These are phyloP conservation scores for Hydractinia symbiolongicarpus DNA, from an alignment of 30 jellyfish, hydroid and myxozoan species.

Conservation along the genomic window DNA sequence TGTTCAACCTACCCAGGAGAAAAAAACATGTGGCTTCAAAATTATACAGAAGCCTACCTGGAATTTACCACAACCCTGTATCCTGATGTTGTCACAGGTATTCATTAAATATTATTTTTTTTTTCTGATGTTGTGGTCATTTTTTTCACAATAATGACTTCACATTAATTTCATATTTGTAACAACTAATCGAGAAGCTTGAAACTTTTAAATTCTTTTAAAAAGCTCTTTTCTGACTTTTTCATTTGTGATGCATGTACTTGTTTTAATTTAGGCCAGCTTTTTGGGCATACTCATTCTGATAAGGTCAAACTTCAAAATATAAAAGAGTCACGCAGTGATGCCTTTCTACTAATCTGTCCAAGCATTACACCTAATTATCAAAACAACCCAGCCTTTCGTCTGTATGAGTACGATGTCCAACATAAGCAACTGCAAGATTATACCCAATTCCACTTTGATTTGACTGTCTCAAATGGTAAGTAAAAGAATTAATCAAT, in stretches of 20 bases:
- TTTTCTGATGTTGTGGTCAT: no score
- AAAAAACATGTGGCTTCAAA: slow-evolving; percentile 49
- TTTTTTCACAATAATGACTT: no score
- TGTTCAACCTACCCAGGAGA: slow-evolving; percentile 30
- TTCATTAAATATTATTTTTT: neutral
- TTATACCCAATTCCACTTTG: slow-evolving; percentile 67
- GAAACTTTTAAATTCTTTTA: neutral
- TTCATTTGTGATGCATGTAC: neutral
- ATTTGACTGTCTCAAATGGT: slow-evolving; percentile 69
- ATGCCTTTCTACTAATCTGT: slow-evolving; percentile 37
- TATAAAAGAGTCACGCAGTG: neutral
- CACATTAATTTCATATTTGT: no score
- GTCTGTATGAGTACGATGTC: slow-evolving; percentile 47
- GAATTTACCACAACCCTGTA: slow-evolving; percentile 44
- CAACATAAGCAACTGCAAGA: slow-evolving; percentile 35
- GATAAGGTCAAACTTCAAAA: slow-evolving; percentile 56
- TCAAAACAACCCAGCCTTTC: slow-evolving; percentile 77
- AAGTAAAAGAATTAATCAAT: slow-evolving; percentile 6
- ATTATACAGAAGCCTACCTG: slow-evolving; percentile 55
- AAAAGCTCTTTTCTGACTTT: neutral
- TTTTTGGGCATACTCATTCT: slow-evolving; percentile 82
- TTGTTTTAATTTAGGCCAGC: slow-evolving; percentile 47
- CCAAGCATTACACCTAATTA: slow-evolving; percentile 83
- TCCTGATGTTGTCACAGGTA: slow-evolving; percentile 67
- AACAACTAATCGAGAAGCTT: neutral